phyloP scores from a whole-genome alignment of 2,797 vertebrate genomes.

The Chaenodraco wilsoni region DNA sequence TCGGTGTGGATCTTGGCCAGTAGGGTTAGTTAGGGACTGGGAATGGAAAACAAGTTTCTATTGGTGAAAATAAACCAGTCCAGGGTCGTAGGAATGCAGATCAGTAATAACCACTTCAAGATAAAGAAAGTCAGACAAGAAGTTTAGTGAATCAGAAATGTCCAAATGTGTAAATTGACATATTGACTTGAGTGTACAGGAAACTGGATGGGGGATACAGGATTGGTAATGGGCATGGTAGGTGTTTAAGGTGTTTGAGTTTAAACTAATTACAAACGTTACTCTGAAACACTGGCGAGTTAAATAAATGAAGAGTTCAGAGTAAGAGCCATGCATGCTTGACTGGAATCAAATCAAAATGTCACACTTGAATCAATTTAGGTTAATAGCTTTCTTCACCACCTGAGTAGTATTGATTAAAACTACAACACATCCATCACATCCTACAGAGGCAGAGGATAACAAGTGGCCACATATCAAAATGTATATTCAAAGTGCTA shows the following conservation, averaged over 20 bases:
- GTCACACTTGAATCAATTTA: slow-evolving; percentile 55
- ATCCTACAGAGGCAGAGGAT: slow-evolving; percentile 20
- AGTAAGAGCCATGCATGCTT: slow-evolving; percentile 28
- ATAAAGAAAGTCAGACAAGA: neutral
- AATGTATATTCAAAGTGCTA: slow-evolving; percentile 21
- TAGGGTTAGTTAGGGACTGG: neutral
- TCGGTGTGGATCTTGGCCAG: slow-evolving; percentile 23
- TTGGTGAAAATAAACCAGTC: too few relatives aligned
- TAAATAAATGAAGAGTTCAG: slow-evolving; percentile 26
- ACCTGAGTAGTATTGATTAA: slow-evolving; percentile 59
- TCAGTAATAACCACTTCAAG: too few relatives aligned
- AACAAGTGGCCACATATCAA: slow-evolving; percentile 25
- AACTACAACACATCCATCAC: slow-evolving; percentile 44
- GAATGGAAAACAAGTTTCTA: neutral
- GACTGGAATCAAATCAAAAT: slow-evolving; percentile 60
- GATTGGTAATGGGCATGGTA: neutral
- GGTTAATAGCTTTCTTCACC: slow-evolving; percentile 48
- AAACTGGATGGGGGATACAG: neutral
- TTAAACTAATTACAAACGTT: neutral
- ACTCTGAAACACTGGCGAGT: neutral
- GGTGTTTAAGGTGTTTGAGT: slow-evolving; percentile 6
- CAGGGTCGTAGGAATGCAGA: too few relatives aligned
- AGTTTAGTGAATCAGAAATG: neutral
- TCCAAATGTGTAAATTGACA: neutral
- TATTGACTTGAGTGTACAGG: too few relatives aligned